These are phyloP conservation scores for Zalophus californianus DNA, from an alignment of 2,797 vertebrate genomes.

Conservation along the genomic window DNA sequence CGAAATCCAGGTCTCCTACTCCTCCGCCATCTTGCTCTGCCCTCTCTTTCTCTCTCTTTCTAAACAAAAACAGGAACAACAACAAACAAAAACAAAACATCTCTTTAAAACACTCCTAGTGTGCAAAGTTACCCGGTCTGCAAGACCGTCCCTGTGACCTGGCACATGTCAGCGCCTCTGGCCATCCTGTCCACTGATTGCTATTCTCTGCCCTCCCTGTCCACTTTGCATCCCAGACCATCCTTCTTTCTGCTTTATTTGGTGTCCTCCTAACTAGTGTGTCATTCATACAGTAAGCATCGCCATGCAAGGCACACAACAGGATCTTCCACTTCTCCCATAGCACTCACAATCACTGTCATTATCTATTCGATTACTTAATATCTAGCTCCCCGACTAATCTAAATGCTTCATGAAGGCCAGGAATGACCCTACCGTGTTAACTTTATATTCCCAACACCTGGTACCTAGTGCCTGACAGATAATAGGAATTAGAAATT, in stretches of 20 bases:
- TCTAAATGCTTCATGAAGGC: too few relatives aligned
- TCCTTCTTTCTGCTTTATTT: neutral
- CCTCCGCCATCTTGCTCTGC: too few relatives aligned
- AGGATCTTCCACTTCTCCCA: neutral
- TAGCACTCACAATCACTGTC: neutral
- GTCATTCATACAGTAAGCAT: neutral
- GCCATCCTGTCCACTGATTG: fast-evolving
- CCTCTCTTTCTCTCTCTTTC: neutral
- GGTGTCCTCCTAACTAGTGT: neutral
- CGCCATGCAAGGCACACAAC: too few relatives aligned
- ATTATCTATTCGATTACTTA: neutral
- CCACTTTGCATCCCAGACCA: fast-evolving
- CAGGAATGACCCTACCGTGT: neutral
- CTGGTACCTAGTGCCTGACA: neutral
- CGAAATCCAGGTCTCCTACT: too few relatives aligned
- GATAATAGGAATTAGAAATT: neutral
- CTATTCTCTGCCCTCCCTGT: neutral
- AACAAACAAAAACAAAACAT: neutral
- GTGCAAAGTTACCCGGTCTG: fast-evolving
- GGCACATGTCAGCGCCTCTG: fast-evolving
- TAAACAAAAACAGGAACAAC: neutral
- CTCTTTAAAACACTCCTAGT: neutral
- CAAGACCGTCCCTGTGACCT: fast-evolving
- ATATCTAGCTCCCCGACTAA: neutral
- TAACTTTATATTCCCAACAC: neutral